Evolutionary conservation across 2,113 vertebrate species (phyloP).

Genomic region (Syngnathus scovelli): DNA sequence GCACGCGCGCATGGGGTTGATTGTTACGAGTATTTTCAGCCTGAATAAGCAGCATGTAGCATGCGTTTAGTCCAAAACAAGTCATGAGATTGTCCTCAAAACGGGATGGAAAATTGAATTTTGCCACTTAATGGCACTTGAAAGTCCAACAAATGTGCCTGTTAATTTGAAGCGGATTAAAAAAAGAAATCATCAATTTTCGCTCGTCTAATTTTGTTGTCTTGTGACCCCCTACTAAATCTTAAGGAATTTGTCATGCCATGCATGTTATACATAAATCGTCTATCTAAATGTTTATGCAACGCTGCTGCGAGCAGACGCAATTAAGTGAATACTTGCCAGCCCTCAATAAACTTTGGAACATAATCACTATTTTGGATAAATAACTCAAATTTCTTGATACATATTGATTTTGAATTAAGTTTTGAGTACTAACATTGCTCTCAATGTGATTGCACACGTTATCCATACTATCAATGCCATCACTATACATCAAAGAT

Average conservation of each 20-base stretch:
- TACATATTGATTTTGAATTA: too few species aligned
- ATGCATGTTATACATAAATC: background rate
- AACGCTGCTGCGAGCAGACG: background rate
- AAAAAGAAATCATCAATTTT: background rate
- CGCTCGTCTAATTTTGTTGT: background rate
- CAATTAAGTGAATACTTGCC: background rate
- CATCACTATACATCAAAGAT: background rate
- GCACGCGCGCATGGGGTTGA: slow-evolving; percentile 58
- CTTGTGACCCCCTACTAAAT: background rate
- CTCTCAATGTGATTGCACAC: background rate
- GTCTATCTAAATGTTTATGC: background rate
- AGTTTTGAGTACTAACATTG: background rate
- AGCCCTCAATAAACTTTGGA: background rate
- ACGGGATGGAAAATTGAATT: slow-evolving; percentile 46
- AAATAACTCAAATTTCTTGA: too few species aligned
- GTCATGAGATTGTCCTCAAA: slow-evolving; percentile 48
- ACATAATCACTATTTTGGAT: too few species aligned
- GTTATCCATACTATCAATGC: background rate
- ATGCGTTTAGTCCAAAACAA: slow-evolving; percentile 40
- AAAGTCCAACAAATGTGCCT: slow-evolving; percentile 26
- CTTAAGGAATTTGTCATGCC: background rate
- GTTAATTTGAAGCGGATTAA: slow-evolving; percentile 10
- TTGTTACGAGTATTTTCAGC: slow-evolving; percentile 65
- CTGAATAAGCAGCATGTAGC: slow-evolving; percentile 59
- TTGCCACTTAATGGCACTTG: slow-evolving; percentile 35